Evolutionary conservation across 2,888 invertebrate species (phyloP), one percentile per base, ranked within the genome.

Genomic region (Glyphotaelius pellucidus): DNA sequence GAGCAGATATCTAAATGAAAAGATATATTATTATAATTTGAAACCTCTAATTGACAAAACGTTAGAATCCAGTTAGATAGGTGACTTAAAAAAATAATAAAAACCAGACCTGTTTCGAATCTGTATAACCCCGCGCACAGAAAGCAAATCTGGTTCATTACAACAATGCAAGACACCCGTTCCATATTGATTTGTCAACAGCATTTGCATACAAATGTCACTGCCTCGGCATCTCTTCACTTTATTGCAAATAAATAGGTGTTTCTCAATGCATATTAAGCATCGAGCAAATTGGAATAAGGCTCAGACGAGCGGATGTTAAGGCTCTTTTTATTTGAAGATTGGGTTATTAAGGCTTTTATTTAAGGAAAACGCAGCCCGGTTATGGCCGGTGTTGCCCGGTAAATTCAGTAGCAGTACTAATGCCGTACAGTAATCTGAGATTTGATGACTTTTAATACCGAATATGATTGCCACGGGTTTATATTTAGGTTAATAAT

Each of bases 191-290:
- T 92, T 93, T 90, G 92, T 90, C 92, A 90, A 93, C 92, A 52
- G 47, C 90, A 93, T 93, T 93, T 92, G 93, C 93, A 93, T 93
- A 92, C 92, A 90, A 92, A 93, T 93, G 91, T 89, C 89, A 92
- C 42, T 92, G 93, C 92, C 93, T 93, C 93, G 92, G 90, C 92
- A 91, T 47, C 91, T 91, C 92, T 52, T 80, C 86, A 92, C 90
- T 93, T 93, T 93, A 93, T 93, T 93, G 92, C 93, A 89, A 92
- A 92, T 92, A 93, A 93, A 93, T 93, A 84, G 90, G 89, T 86
- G 91, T 90, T 79, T 87, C 91, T 67, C 83, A 91, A 90, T 85
- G 91, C 92, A 90, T 92, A 91, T 92, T 89, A 90, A 91, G 84
- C 19, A 67, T 25, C 67, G 32, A 35, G 42, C 90, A 42, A 90